A percentile compares a stretch with the other conserved stretches of the same genome.
Evolutionary conservation across 2,888 invertebrate genomes (phyloP).

Genomic region (Dicyrtoma fusca): DNA sequence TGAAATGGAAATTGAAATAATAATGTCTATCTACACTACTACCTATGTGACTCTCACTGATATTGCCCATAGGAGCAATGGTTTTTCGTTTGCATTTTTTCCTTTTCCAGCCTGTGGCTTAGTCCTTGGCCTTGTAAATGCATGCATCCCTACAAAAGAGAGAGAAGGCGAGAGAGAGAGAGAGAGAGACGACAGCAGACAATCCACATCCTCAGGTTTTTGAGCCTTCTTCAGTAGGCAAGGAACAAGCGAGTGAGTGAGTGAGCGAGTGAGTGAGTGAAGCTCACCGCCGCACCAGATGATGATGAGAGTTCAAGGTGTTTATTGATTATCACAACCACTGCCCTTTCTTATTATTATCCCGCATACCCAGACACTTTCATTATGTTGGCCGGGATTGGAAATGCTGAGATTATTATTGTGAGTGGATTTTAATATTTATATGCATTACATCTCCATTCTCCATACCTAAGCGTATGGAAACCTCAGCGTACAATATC

Average conservation of each 20-base stretch:
- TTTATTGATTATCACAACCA: conserved; percentile 40
- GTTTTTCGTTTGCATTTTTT: conserved; percentile 35
- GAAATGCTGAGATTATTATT: too few relatives aligned
- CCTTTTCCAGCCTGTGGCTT: conserved; percentile 40
- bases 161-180: not conserved
- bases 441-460: too few relatives aligned
- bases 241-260: too few relatives aligned
- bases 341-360: conserved; percentile 30
- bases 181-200: not conserved
- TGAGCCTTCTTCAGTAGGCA: conserved; percentile 11
- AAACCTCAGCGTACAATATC: too few relatives aligned
- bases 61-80: conserved; percentile 27
- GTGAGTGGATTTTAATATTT: too few relatives aligned
- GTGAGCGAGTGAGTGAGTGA: conserved; percentile 20
- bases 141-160: conserved; percentile 21
- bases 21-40: conserved; percentile 13
- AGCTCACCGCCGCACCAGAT: conserved; percentile 33
- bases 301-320: conserved; percentile 40
- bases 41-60: too few relatives aligned
- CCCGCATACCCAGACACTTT: conserved; percentile 4
- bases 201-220: conserved; percentile 18
- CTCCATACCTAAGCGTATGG: too few relatives aligned
- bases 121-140: conserved; percentile 43
- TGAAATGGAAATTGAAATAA: not conserved
- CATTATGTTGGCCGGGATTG: too few relatives aligned